These are phyloP conservation scores for Eupithecia abbreviata DNA, from an alignment of 2,888 invertebrate species.

Conservation along the genomic window DNA sequence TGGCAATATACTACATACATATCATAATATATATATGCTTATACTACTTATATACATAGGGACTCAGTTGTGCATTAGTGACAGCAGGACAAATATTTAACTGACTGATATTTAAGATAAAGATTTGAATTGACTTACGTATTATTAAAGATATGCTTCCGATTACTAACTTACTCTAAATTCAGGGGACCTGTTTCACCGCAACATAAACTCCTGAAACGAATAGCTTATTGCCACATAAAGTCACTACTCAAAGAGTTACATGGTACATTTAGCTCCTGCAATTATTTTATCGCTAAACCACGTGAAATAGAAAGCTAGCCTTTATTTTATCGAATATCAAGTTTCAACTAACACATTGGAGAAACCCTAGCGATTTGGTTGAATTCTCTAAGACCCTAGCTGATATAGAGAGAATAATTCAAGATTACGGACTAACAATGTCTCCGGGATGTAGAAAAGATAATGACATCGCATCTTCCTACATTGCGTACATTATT, in stretches of 20 bases:
- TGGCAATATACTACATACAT: too few relatives aligned
- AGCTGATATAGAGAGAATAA: constrained; percentile 3
- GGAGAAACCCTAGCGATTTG: not conserved
- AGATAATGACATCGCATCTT: too few relatives aligned
- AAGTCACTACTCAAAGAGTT: not conserved
- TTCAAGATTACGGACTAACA: not conserved
- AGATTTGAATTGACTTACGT: not conserved
- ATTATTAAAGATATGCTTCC: not conserved
- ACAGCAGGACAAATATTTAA: too few relatives aligned
- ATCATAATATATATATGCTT: too few relatives aligned
- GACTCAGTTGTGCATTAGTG: too few relatives aligned
- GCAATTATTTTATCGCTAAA: not conserved
- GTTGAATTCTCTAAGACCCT: too few relatives aligned
- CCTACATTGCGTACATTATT: too few relatives aligned
- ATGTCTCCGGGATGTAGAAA: too few relatives aligned
- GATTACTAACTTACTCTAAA: not conserved
- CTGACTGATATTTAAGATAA: not conserved
- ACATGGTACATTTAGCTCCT: not conserved
- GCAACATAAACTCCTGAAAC: not conserved
- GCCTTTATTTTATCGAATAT: constrained; percentile 32
- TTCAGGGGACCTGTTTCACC: not conserved
- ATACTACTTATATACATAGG: too few relatives aligned
- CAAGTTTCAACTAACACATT: constrained; percentile 9
- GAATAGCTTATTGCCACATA: not conserved
- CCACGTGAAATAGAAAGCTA: constrained; percentile 2